Base-by-base conservation (phyloP, 2,113 vertebrate genomes). In the Ammospiza nelsoni region DNA sequence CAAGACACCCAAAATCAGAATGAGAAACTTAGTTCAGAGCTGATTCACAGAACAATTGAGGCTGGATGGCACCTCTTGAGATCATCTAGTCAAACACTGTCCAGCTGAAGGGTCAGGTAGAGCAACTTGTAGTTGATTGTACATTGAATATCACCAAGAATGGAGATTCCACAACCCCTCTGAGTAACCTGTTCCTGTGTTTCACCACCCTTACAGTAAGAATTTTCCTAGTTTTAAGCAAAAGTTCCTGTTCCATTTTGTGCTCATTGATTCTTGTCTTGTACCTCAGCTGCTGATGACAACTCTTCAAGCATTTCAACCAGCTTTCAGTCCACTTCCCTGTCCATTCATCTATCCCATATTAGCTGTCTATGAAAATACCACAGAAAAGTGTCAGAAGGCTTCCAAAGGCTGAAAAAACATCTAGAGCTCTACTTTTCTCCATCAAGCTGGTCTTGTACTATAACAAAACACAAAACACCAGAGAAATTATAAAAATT, bases 271-370 rank as follows among this genome's bases (percentile, higher is more conserved):
- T 29, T 77, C 39, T 84, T 39, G 11, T 46, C 24, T 37, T 61
- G 7, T 25, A 73, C 46, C 13, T 35, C 0, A 0, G 23, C n/a
- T 5, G 3, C 33, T 61, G 35, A 24, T 41, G 39, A 46, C 33
- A 81, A 37, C 3, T 52, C 37, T 79, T 62, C 1, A 15, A 67
- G 28, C 10, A 84, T 55, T 77, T 87, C 43, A 68, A 71, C 9
- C 16, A 68, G 35, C 39, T 80, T 73, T 51, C 73, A 57, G 18
- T 31, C 49, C 54, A 46, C 29, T 20, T 80, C 8, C 25, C 15
- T 61, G 15, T 28, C 25, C 37, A 28, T 68, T 57, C 51, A 28
- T 52, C 29, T 33, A 81, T 4, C 21, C 24, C 29, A 29, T 35
- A 27, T 23, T n/a, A 77, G 29, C 25, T 46, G 17, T 43, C 49